Base-by-base conservation (phyloP, 1,140 invertebrate genomes). In the Drosophila rhopaloa region DNA sequence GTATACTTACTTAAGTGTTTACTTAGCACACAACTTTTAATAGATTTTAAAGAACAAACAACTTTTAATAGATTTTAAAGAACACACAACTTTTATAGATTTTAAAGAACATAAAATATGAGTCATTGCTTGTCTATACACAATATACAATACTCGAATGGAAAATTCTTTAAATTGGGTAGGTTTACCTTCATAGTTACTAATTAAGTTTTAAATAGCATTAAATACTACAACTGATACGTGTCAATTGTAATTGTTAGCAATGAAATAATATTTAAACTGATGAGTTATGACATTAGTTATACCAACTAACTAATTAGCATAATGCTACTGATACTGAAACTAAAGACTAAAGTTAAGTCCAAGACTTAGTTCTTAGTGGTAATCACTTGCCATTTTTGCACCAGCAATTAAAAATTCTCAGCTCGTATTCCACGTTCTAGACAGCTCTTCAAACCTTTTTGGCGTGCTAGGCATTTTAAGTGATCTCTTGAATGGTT, bases 401-500 rank as follows among this genome's bases (percentile, higher is more conserved):
- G 19, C 4, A 14, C 11, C 32, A 19, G n/a, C 37, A 41, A 71
- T 71, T 57, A 43, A 50, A 43, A 71, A 58, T 71, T 41, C 51
- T n/a, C 37, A 58, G 24, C 67, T 50, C 27, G 16, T 50, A 44
- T 10, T 41, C 35, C 35, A 16, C 16, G 7, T 43, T 41, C 35
- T 57, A 7, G 32, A 48, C 43, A 27, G 38, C 24, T 16, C 57
- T 14, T 11, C n/a, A 48, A 48, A 37, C 48, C 13, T n/a, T 48
- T 71, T 70, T 57, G 66, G 51, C 44, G 50, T 58, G 68, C 66
- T 5, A 5, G 16, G 19, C 7, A 19, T 14, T 43, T 43, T 19
- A 40, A 41, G 40, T 24, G 19, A 11, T 40, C 57, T 19, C 14
- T 29, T 57, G 19, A 63, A 7, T 79, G 80, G 82, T 75, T 79